Evolutionary conservation across 2,888 invertebrate species (phyloP).

Genomic region (Diplolepis rosae): DNA sequence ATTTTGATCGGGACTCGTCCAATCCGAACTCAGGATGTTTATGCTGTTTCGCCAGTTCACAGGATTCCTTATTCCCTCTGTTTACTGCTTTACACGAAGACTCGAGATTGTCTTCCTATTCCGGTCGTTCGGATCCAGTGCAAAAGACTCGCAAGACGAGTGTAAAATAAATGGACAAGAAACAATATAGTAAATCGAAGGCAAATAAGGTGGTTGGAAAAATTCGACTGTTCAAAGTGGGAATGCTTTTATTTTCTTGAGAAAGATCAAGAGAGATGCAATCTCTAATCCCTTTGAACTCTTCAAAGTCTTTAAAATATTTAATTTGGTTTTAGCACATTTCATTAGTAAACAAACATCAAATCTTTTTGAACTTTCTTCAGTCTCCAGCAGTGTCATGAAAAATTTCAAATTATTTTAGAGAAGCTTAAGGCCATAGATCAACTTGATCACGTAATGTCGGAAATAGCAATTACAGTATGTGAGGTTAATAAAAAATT

Average conservation of each 20-base stretch:
- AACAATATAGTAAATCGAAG: conserved; percentile 22
- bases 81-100: neutral
- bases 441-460: too few species aligned
- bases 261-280: neutral
- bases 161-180: neutral
- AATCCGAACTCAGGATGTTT: conserved; percentile 18
- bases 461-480: too few species aligned
- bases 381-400: neutral
- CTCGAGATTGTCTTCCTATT: conserved; percentile 2
- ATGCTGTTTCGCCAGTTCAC: conserved; percentile 9
- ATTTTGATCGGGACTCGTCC: conserved; percentile 15
- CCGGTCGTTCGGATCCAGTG: neutral
- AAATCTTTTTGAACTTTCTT: too few species aligned
- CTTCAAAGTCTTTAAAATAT: conserved; percentile 1
- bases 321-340: neutral
- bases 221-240: conserved; percentile 5
- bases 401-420: too few species aligned
- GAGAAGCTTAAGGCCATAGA: too few species aligned
- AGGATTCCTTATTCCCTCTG: conserved; percentile 2
- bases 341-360: too few species aligned
- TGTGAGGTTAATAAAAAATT: too few species aligned
- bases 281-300: too few species aligned
- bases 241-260: neutral
- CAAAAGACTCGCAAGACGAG: neutral
- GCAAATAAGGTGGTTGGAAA: neutral